phyloP scores from a whole-genome alignment of 1,140 invertebrate genomes.

The Trachelipus rathkii region DNA sequence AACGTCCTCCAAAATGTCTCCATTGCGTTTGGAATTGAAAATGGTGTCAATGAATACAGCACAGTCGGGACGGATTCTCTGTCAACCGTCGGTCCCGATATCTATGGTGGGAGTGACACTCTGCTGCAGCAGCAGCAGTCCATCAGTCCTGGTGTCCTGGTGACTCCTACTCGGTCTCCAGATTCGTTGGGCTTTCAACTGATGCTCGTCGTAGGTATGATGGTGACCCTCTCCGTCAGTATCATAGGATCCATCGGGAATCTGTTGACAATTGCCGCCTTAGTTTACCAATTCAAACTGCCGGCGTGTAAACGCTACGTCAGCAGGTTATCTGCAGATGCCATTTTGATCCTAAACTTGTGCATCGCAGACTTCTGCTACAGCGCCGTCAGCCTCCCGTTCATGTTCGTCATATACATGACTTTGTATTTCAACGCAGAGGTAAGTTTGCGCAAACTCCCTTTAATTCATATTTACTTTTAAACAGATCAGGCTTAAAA shows the following conservation, averaged over 20 bases:
- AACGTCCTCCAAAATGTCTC: too few relatives aligned
- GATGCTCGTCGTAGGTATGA: conserved; percentile 10
- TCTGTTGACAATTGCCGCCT: conserved; percentile 6
- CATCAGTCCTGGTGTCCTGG: too few relatives aligned
- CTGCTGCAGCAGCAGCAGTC: too few relatives aligned
- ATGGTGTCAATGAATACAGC: too few relatives aligned
- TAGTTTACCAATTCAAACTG: not conserved
- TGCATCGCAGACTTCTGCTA: conserved; percentile 42
- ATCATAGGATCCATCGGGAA: conserved; percentile 12
- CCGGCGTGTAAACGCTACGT: conserved; percentile 18
- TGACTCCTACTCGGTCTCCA: too few relatives aligned
- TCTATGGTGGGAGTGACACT: too few relatives aligned
- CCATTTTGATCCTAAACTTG: conserved; percentile 42
- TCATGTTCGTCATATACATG: conserved; percentile 39
- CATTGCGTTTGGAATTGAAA: too few relatives aligned
- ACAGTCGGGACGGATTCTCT: too few relatives aligned
- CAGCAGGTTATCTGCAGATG: conserved; percentile 32
- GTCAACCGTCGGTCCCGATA: too few relatives aligned
- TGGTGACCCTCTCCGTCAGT: not conserved
- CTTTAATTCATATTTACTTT: not conserved
- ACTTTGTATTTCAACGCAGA: not conserved
- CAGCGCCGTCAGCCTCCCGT: conserved; percentile 37
- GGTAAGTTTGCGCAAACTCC: too few relatives aligned
- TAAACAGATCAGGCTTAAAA: too few relatives aligned
- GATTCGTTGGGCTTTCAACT: not conserved